These are phyloP conservation scores for Acanthaster planci DNA, from an alignment of 35 echinoderm and acorn worm species.

Conservation along the genomic window DNA sequence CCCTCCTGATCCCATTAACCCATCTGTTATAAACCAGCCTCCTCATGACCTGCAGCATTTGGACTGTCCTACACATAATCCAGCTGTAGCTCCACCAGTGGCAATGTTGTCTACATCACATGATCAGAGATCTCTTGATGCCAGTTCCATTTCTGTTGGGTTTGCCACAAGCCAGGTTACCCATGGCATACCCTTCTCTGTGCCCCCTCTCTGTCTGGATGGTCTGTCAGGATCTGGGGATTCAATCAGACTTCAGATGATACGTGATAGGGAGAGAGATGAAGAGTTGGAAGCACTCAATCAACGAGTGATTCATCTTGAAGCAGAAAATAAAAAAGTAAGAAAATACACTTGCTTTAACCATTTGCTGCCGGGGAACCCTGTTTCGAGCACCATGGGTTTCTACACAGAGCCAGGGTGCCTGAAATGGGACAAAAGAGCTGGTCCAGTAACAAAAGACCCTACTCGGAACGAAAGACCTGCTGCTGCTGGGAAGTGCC, in stretches of 20 bases:
- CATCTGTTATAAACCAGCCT: background rate
- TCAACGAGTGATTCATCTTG: constrained; percentile 60
- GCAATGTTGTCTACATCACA: background rate
- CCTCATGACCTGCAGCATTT: background rate
- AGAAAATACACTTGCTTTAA: no score
- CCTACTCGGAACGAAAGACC: no score
- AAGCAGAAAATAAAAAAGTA: constrained; percentile 79
- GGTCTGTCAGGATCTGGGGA: constrained; percentile 72
- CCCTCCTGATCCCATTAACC: background rate
- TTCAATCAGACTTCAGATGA: constrained; percentile 63
- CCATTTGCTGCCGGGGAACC: no score
- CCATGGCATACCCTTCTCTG: constrained; percentile 56
- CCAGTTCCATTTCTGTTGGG: constrained; percentile 12
- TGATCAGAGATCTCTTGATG: background rate
- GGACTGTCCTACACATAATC: background rate
- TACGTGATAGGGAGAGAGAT: constrained; percentile 72
- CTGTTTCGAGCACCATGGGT: no score
- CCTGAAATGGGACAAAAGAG: no score
- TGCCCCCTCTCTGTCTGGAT: constrained; percentile 79
- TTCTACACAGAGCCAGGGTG: no score
- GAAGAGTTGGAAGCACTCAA: constrained; percentile 69
- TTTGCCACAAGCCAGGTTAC: background rate
- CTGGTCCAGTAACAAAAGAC: no score
- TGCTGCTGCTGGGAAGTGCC: no score
- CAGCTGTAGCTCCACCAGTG: background rate